Percentiles rank a stretch among this genome's conserved stretches.
Evolutionary conservation across 1,140 invertebrate species (phyloP).

Genomic region (Brachionus koreanus): DNA sequence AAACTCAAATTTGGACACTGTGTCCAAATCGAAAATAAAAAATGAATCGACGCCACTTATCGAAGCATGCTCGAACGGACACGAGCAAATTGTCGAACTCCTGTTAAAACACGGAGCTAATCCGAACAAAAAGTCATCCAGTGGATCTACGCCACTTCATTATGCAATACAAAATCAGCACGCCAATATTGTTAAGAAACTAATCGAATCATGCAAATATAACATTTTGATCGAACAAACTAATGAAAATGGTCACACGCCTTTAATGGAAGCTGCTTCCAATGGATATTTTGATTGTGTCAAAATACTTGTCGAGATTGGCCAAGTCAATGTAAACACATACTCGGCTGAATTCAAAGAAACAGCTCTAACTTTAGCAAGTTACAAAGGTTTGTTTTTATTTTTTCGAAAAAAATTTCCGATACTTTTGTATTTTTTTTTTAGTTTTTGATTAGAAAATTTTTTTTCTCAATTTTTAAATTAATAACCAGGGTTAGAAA

Average conservation of each 20-base stretch:
- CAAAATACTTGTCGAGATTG: constrained; percentile 58
- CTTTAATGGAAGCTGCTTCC: constrained; percentile 95
- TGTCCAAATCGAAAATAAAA: constrained; percentile 76
- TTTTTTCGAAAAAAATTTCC: constrained; percentile 50
- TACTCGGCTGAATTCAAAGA: constrained; percentile 97
- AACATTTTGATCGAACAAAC: constrained; percentile 80
- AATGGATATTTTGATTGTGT: constrained; percentile 85
- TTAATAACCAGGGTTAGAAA: too few relatives aligned
- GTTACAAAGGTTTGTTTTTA: constrained; percentile 73
- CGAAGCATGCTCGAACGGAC: constrained; percentile 93
- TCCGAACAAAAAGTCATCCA: constrained; percentile 87
- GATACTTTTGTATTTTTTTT: too few relatives aligned
- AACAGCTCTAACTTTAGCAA: constrained; percentile 79
- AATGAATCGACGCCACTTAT: constrained; percentile 98
- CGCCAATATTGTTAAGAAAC: constrained; percentile 77
- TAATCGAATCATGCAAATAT: constrained; percentile 56
- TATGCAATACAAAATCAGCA: constrained; percentile 95
- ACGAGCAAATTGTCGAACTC: constrained; percentile 83
- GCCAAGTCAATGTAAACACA: constrained; percentile 72
- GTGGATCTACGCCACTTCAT: constrained; percentile 91
- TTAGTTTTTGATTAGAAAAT: too few relatives aligned
- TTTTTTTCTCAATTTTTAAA: too few relatives aligned
- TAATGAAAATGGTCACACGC: constrained; percentile 97
- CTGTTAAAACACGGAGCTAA: constrained; percentile 85
- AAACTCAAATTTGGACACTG: constrained; percentile 71